Evolutionary conservation across 2,113 vertebrate species (phyloP), one percentile per base, ranked within the genome.

Genomic region (Gnathonemus echidnorhynchus): DNA sequence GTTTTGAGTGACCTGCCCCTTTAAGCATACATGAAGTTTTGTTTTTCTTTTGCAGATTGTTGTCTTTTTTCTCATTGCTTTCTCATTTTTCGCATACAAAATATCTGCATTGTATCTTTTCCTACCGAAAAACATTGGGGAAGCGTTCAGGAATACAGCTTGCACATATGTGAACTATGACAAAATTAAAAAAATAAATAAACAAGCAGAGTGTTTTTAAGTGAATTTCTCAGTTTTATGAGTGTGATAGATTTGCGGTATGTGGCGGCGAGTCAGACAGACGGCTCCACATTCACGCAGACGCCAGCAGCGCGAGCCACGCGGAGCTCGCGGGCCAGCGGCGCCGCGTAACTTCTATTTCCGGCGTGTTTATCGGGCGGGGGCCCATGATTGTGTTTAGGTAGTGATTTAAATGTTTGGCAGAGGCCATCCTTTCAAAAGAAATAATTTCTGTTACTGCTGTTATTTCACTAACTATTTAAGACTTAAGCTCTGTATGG

Each of bases 391-490:
- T 85, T 58, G 80, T 89, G 49, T 80, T 85, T 62, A 85, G 89
- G 85, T 39, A 62, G 53, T 46, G 35, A 85, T 89, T 89, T 89
- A 46, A 56, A 89, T 84, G 77, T 84, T 58, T 21, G 48, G 52
- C 21, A n/a, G 21, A 35, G 9, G 10, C 50, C 21, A 35, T 35
- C 56, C 35, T 85, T 19, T 84, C 89, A 89, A 58, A 42, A 52
- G 19, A 89, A 89, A 52, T 35, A 46, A 85, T 84, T 56, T 85
- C 6, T 89, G 50, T 84, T 58, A 9, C 70, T 39, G 17, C 42
- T 50, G 84, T 84, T 58, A 85, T 84, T 35, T 48, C 35, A 83
- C 35, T 45, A 83, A 15, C 31, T 15, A 27, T 27, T 58, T 66
- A 31, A 70, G 10, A 70, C n/a, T 31, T 70, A 31, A 31, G 9